Evolutionary conservation across 2,113 vertebrate genomes (phyloP).

Genomic region (Silurus asotus): DNA sequence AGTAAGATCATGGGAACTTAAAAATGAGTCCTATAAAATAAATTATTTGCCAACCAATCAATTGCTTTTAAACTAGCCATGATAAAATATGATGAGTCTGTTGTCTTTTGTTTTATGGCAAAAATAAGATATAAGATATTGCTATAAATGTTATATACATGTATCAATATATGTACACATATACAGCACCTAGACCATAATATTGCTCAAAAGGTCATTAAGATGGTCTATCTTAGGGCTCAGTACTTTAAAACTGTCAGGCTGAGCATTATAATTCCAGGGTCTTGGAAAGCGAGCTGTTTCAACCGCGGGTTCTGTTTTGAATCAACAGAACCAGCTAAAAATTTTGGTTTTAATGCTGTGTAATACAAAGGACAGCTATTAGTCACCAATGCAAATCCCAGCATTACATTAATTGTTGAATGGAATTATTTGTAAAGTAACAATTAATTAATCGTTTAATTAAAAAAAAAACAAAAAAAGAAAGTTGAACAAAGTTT

Average conservation of each 20-base stretch:
- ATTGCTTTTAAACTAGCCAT: too few species aligned
- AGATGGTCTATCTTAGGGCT: neutral
- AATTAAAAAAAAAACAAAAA: too few species aligned
- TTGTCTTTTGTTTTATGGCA: too few species aligned
- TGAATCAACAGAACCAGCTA: neutral
- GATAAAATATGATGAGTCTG: neutral
- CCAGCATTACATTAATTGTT: neutral
- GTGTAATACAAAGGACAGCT: neutral
- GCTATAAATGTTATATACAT: neutral
- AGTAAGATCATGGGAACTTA: too few species aligned
- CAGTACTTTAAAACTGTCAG: neutral
- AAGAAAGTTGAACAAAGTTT: neutral
- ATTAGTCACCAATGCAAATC: neutral
- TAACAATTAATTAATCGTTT: too few species aligned
- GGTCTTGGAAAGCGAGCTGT: neutral
- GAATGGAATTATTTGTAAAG: too few species aligned
- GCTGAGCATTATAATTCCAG: neutral
- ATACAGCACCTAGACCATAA: neutral
- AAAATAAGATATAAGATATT: neutral
- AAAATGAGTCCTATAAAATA: too few species aligned
- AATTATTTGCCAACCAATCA: too few species aligned
- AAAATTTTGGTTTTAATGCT: neutral
- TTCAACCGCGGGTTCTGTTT: too few species aligned
- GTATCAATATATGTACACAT: too few species aligned
- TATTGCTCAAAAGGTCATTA: neutral